Evolutionary conservation across 2,888 invertebrate species (phyloP), one percentile per base, ranked within the genome.

Genomic region (Brachyptera putata): DNA sequence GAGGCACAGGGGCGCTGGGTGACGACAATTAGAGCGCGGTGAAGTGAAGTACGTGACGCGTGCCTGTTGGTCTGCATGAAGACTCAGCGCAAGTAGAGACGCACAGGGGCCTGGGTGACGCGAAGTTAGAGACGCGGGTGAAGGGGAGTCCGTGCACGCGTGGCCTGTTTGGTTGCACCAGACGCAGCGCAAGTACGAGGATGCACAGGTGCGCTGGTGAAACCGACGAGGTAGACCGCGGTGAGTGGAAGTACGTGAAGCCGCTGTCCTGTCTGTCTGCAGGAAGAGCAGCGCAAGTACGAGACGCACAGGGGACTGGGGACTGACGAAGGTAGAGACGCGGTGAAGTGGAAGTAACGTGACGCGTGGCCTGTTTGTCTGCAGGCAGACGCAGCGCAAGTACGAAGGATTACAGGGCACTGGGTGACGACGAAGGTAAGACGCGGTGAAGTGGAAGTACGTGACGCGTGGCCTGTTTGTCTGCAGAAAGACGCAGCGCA

Each of bases 201-300:
- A 77, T 60, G 64, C 78, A 30, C 78, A 80, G 62, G 77, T 73
- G 62, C 69, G 71, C 3, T 64, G 79, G 74, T 74, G 56, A 76
- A n/a, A n/a, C n/a, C 78, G 25, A 73, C 77, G 11, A 78, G 79
- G 68, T 73, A 77, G 41, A 78, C 77, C 61, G 78, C 79, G 5
- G 75, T 78, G 48, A 76, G n/a, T n/a, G n/a, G n/a, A 78, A 77
- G 61, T 78, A 79, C 5, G 75, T 78, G 48, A 76, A n/a, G n/a
- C n/a, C 78, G 57, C 76, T 21, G 43, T 7, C 16, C 25, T 49
- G 2, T 14, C 18, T 50, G 18, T 14, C 62, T 58, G 26, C 59
- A 81, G 80, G 66, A 77, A 76, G 67, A 67, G 0, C 77, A 78
- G 66, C 66, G 72, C 1, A 79, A 77, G 69, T 70, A 74, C 79